Evolutionary conservation across 2,888 invertebrate genomes (phyloP).

Genomic region (Odontocolon sp.): DNA sequence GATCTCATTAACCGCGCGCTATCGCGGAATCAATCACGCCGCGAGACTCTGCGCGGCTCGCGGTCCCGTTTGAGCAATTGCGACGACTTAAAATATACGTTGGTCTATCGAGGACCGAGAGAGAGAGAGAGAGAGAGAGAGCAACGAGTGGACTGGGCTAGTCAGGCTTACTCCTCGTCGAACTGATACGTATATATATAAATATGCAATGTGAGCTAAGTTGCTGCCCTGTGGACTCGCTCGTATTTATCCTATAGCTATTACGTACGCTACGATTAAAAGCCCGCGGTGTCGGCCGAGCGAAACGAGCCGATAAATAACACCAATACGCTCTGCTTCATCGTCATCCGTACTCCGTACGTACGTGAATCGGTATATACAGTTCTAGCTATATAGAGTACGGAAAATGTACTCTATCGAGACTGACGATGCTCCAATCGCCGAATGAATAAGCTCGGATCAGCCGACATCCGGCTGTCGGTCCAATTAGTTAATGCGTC

Average conservation of each 20-base stretch:
- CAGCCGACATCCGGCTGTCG: slow-evolving; percentile 17
- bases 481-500: slow-evolving; percentile 41
- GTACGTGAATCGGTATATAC: background rate
- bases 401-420: no score
- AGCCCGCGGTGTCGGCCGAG: slow-evolving; percentile 28
- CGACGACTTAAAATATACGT: slow-evolving; percentile 42
- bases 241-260: background rate
- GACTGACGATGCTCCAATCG: slow-evolving; percentile 24
- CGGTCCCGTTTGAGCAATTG: slow-evolving; percentile 47
- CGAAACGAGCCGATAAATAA: slow-evolving; percentile 18
- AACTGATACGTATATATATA: slow-evolving; percentile 15
- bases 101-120: background rate
- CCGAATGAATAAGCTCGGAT: slow-evolving; percentile 15
- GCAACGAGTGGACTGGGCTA: background rate
- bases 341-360: background rate
- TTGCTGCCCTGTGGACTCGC: background rate
- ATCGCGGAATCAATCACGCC: slow-evolving; percentile 63
- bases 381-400: no score
- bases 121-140: background rate
- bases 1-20: slow-evolving; percentile 63
- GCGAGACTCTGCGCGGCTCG: slow-evolving; percentile 7
- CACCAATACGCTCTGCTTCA: slow-evolving; percentile 1
- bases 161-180: background rate
- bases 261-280: slow-evolving; percentile 27
- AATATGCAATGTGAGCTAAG: no score